These are phyloP conservation scores for Syngnathus scovelli DNA, from an alignment of 2,113 vertebrate species.

Conservation along the genomic window DNA sequence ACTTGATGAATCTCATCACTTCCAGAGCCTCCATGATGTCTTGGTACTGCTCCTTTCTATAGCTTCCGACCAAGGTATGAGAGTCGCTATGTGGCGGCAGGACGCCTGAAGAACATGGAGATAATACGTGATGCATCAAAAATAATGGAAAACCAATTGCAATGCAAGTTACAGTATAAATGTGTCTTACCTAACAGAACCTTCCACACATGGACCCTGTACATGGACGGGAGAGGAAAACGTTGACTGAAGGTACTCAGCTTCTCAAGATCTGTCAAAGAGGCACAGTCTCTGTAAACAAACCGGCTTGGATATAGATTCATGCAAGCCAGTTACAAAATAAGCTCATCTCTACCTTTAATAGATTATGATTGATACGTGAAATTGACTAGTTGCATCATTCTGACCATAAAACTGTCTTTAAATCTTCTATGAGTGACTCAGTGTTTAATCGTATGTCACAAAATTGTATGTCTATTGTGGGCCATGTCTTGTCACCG, in stretches of 20 bases:
- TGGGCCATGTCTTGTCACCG: no score
- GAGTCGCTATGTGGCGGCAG: slow-evolving; percentile 89
- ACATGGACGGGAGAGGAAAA: slow-evolving; percentile 96
- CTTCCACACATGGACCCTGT: slow-evolving; percentile 93
- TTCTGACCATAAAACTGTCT: background rate
- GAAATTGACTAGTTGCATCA: background rate
- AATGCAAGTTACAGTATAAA: background rate
- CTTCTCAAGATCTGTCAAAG: slow-evolving; percentile 86
- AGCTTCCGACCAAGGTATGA: slow-evolving; percentile 80
- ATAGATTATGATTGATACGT: background rate
- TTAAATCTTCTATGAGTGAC: background rate
- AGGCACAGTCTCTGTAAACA: background rate
- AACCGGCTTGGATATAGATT: background rate
- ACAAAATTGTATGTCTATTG: no score
- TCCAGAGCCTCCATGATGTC: slow-evolving; percentile 81
- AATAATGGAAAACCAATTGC: no score
- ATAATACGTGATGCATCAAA: no score
- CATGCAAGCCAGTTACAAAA: background rate
- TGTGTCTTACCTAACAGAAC: slow-evolving; percentile 84
- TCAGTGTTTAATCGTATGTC: background rate
- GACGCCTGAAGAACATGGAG: slow-evolving; percentile 72
- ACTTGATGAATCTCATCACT: slow-evolving; percentile 79
- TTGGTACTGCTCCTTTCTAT: slow-evolving; percentile 82
- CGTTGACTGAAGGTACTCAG: slow-evolving; percentile 95
- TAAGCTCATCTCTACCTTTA: background rate